phyloP scores from a whole-genome alignment of 2,113 vertebrate species.

The Epinephelus lanceolatus region DNA sequence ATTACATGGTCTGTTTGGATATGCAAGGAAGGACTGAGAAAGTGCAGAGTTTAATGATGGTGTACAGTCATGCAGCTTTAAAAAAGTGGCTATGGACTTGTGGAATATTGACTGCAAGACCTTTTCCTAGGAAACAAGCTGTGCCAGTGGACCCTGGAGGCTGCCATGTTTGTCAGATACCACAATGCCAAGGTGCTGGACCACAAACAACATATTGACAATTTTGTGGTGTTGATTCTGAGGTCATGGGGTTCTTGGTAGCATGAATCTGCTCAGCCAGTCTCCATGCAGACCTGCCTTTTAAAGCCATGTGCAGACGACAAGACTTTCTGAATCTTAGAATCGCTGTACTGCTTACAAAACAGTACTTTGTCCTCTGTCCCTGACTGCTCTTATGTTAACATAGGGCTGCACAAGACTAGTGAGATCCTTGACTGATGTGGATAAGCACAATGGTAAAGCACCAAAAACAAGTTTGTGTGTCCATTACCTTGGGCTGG shows the following conservation, averaged over 20 bases:
- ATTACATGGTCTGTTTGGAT: slow-evolving; percentile 34
- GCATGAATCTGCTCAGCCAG: background rate
- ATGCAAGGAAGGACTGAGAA: slow-evolving; percentile 34
- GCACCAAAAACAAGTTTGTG: no score
- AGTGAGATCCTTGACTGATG: background rate
- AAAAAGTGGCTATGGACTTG: slow-evolving; percentile 1
- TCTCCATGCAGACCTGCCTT: background rate
- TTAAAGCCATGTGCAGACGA: background rate
- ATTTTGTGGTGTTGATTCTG: background rate
- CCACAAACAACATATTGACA: slow-evolving; percentile 1
- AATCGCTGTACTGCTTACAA: background rate
- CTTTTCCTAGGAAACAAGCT: background rate
- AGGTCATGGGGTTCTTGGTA: background rate
- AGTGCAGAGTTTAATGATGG: slow-evolving; percentile 23
- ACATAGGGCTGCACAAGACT: background rate
- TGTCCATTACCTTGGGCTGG: no score
- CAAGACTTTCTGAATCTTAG: no score
- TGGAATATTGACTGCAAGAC: background rate
- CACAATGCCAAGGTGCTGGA: background rate
- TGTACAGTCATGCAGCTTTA: slow-evolving; percentile 13
- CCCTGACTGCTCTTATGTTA: background rate
- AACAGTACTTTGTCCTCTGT: background rate
- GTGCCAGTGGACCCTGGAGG: background rate
- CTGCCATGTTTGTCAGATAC: background rate
- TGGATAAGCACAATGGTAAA: background rate